A percentile compares a stretch with the other conserved stretches of the same genome.
Conservation (phyloP, 2,113 vertebrate genomes). For the Scomber colias region DNA sequence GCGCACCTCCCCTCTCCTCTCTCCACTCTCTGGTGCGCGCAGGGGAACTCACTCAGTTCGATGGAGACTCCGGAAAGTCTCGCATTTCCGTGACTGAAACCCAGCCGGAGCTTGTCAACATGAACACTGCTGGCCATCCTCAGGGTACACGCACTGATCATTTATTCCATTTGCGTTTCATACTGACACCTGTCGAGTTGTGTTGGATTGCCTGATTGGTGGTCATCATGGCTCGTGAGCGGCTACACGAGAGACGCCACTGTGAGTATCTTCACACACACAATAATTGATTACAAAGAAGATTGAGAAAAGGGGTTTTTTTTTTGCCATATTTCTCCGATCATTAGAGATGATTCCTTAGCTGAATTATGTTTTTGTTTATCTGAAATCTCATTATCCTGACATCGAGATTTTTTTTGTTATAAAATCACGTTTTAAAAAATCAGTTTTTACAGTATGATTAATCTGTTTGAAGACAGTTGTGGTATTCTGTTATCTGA, state of each 20-base stretch:
- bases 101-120: conserved; percentile 2
- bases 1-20: conserved; percentile 12
- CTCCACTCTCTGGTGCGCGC: conserved; percentile 6
- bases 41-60: conserved; percentile 35
- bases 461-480: background rate
- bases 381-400: background rate
- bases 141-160: background rate
- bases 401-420: background rate
- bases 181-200: conserved; percentile 8
- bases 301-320: background rate
- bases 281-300: background rate
- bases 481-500: too few relatives aligned
- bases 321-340: background rate
- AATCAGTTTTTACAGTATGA: background rate
- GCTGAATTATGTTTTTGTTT: background rate
- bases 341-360: background rate
- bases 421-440: background rate
- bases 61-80: conserved; percentile 50
- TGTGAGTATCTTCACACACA: conserved; percentile 54
- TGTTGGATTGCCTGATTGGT: background rate
- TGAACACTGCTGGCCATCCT: background rate
- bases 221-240: conserved; percentile 16
- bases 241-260: conserved; percentile 1
- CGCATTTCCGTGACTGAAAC: conserved; percentile 1
- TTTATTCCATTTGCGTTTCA: background rate